Evolutionary conservation across 2,113 vertebrate genomes (phyloP).

Genomic region (Astur gentilis): DNA sequence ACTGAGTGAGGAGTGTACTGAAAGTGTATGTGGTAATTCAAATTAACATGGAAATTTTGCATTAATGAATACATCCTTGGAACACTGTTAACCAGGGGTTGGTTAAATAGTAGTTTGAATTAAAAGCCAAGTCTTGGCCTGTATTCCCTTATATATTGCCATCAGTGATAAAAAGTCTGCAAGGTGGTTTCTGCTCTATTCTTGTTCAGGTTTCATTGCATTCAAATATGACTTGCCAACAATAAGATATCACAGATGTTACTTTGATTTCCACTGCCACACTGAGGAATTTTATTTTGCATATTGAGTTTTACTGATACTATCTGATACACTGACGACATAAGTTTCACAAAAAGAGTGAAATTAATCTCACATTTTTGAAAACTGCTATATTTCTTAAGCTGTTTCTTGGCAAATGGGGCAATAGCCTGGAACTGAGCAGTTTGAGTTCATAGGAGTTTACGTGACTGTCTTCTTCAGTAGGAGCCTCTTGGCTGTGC

Average conservation of each 20-base stretch:
- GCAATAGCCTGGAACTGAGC: constrained; percentile 23
- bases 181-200: neutral
- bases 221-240: neutral
- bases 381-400: constrained; percentile 30
- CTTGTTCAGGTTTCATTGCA: neutral
- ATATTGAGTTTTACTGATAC: constrained; percentile 14
- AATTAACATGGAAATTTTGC: neutral
- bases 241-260: constrained; percentile 1
- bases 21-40: neutral
- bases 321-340: neutral
- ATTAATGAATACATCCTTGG: neutral
- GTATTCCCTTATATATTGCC: neutral
- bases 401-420: constrained; percentile 36
- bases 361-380: constrained; percentile 44
- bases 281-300: constrained; percentile 15
- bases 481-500: constrained; percentile 31
- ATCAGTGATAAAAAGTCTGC: neutral
- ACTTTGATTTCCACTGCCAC: constrained; percentile 33
- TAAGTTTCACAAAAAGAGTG: constrained; percentile 1
- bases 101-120: neutral
- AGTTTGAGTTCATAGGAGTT: constrained; percentile 19
- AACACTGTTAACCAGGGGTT: neutral
- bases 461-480: constrained; percentile 50
- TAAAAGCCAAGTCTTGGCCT: neutral
- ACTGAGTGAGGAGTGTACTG: neutral